Base-by-base conservation (phyloP, 2,888 invertebrate species). In the Tineola bisselliella region DNA sequence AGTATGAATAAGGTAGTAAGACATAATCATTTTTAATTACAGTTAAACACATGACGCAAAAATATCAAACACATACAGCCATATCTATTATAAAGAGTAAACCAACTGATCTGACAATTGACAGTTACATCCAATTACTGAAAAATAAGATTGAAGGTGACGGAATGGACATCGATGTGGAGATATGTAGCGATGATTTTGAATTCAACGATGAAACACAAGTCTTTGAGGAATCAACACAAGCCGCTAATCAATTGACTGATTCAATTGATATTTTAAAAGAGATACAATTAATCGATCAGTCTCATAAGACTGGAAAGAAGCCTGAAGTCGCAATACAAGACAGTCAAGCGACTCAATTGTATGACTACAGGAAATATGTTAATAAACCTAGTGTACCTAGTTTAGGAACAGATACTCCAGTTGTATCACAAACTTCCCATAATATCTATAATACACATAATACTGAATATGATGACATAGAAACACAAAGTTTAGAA, bases 181-280 rank as follows among this genome's bases (percentile, higher is more conserved):
- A 69, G 8, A 31, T 76, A 0, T 70, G 70, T 59, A 80, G 77
- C 63, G 75, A 77, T 3, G 81, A 80, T 60, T 81, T 81, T 52
- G 61, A 69, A 2, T 63, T 74, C 10, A 66, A 69, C n/a, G 65
- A 63, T 13, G 60, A 63, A 44, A 19, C 25, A 43, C 33, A 44
- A 33, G 48, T 58, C 33, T 30, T 54, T 15, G 62, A 60, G 17
- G 38, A 48, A 60, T 44, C 59, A n/a, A n/a, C n/a, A n/a, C n/a
- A n/a, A n/a, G n/a, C n/a, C n/a, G n/a, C n/a, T 17, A 59, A 62
- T 25, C 17, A 43, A 31, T 52, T 62, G 8, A 62, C 63, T 62
- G 59, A 52, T 17, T 61, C 43, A 67, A 68, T 59, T 63, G 62
- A 5, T 65, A 60, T 38, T 59, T 25, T 11, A 58, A 44, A 44